Base-by-base conservation (phyloP, 2,113 vertebrate genomes). In the Lasiurus cinereus region DNA sequence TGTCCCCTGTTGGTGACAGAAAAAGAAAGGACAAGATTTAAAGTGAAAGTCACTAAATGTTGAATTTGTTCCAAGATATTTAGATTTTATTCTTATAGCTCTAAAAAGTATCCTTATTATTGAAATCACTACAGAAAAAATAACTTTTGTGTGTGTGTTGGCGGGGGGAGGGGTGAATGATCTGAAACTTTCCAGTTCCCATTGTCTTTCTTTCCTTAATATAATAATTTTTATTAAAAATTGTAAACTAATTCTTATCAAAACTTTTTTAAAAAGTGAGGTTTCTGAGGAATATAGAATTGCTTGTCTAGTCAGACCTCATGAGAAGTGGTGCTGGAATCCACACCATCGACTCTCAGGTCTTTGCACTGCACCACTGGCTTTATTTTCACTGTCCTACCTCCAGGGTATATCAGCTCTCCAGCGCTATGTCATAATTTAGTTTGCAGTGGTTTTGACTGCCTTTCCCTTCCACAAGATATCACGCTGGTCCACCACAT, bases 41-140 rank as follows among this genome's bases (percentile, higher is more conserved):
- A 74, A 29, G 33, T 66, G 19, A 54, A 85, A 73, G 54, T 72
- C 36, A 50, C 79, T 46, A 86, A 94, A 74, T 64, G 74, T 33
- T 91, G 56, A 16, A 74, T 90, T 82, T 82, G 52, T n/a, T 67
- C n/a, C 39, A 1, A 78, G 43, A 73, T 54, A 36, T 85, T 84
- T 76, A 87, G 43, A 91, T 88, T 86, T 83, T 88, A 74, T 14
- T 64, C 36, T 83, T 70, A 50, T 6, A 50, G 64, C 27, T 89
- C 80, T 80, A 77, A 93, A 83, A 93, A 84, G 27, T n/a, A 74
- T 88, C 21, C 46, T 84, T 70, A 43, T 39, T 83, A 67, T 31
- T 86, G 36, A 94, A 90, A 92, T 87, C 36, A 93, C 31, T 67
- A 13, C 4, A 83, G 74, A 19, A 56, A 70, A 73, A 52, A 52